Percentiles rank a stretch among this genome's conserved stretches.
Evolutionary conservation across 2,113 vertebrate species (phyloP).

Genomic region (Lampris megalopsis): DNA sequence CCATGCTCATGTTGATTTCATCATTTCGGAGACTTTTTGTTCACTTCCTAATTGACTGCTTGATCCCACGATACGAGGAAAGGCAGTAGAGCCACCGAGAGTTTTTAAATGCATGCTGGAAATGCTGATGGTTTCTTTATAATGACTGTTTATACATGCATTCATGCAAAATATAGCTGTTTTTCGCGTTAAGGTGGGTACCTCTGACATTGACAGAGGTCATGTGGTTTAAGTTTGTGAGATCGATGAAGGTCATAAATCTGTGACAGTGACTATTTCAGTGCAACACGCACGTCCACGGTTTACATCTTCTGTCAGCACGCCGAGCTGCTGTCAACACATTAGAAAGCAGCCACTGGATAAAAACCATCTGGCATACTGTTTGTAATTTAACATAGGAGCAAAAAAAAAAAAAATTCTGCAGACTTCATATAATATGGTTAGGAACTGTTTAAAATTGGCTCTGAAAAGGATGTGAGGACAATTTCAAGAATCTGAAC

Average conservation of each 20-base stretch:
- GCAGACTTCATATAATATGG: no score
- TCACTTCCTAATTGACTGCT: conserved; percentile 3
- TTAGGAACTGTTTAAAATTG: no score
- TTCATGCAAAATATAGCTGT: no score
- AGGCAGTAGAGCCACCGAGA: neutral
- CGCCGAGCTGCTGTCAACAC: conserved; percentile 17
- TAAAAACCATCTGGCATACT: neutral
- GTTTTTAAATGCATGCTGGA: neutral
- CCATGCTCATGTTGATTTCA: conserved; percentile 15
- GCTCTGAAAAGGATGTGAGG: no score
- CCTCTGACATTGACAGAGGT: neutral
- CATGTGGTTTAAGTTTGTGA: no score
- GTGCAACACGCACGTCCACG: conserved; percentile 13
- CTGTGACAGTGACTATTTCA: conserved; percentile 8
- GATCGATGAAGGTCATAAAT: neutral
- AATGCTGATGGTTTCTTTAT: neutral
- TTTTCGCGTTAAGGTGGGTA: neutral
- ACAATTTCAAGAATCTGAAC: neutral
- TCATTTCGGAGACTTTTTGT: conserved; percentile 19
- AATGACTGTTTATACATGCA: neutral
- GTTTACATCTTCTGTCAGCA: conserved; percentile 35
- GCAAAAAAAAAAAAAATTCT: neutral
- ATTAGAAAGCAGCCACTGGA: conserved; percentile 9
- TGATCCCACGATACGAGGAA: neutral
- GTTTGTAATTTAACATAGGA: neutral